Conservation (phyloP, 2,888 invertebrate genomes). For the Scaptomyza tumidula region DNA sequence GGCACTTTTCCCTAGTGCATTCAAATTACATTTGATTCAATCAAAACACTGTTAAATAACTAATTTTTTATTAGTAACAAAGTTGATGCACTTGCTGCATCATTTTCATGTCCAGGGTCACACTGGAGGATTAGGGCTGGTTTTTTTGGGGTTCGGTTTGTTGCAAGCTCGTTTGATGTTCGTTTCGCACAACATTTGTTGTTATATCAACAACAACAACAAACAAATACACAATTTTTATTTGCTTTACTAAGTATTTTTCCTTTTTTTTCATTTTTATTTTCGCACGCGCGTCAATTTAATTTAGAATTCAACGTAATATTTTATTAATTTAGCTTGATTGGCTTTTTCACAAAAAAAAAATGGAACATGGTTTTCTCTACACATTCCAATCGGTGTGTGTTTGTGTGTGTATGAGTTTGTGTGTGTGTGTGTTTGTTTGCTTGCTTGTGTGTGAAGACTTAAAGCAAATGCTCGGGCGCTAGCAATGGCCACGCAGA, state of each 20-base stretch:
- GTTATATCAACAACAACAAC: conserved; percentile 10
- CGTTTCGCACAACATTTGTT: conserved; percentile 27
- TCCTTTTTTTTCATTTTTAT: conserved; percentile 31
- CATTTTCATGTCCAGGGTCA: conserved; percentile 4
- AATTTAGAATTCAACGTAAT: conserved; percentile 78
- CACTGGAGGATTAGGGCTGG: background rate
- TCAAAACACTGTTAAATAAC: background rate
- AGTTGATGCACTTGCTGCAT: background rate
- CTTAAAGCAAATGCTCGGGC: conserved; percentile 20
- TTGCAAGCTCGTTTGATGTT: conserved; percentile 3
- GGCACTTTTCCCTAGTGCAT: background rate
- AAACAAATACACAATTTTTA: conserved; percentile 11
- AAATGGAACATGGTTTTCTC: conserved; percentile 43
- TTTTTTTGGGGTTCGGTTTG: background rate
- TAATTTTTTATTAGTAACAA: background rate
- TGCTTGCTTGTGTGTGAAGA: conserved; percentile 17
- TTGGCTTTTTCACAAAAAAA: conserved; percentile 73
- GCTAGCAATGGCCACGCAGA: conserved; percentile 3
- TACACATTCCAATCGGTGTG: background rate
- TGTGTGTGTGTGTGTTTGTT: background rate
- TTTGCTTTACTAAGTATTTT: conserved; percentile 19
- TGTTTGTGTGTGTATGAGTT: conserved; percentile 8
- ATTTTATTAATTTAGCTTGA: conserved; percentile 80
- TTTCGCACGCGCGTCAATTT: conserved; percentile 78
- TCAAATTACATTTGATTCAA: background rate